phyloP scores from a whole-genome alignment of 2,113 vertebrate genomes.

The Colossoma macropomum region DNA sequence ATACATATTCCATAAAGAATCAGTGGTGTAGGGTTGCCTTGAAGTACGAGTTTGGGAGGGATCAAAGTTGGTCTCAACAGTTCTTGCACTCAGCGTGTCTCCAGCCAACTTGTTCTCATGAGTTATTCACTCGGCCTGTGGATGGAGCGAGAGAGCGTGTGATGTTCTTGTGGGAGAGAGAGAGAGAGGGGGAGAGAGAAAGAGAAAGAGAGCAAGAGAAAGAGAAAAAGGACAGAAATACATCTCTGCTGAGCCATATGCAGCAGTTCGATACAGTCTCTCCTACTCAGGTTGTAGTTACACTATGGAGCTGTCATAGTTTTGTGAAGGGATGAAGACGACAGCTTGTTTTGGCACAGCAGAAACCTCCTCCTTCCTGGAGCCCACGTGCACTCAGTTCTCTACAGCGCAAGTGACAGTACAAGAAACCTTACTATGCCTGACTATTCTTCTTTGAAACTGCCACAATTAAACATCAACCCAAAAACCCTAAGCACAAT shows the following conservation, averaged over 20 bases:
- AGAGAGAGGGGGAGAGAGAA: neutral
- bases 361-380: neutral
- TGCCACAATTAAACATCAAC: neutral
- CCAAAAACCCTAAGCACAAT: no score
- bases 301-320: neutral
- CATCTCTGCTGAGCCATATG: neutral
- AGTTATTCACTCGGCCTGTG: conserved; percentile 64
- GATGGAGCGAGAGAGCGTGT: conserved; percentile 43
- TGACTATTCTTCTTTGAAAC: neutral
- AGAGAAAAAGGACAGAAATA: conserved; percentile 4
- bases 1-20: conserved; percentile 53
- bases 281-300: neutral
- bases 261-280: neutral
- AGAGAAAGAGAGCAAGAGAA: neutral
- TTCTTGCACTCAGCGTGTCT: neutral
- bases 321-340: neutral
- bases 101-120: conserved; percentile 50
- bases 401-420: neutral
- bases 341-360: neutral
- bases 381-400: neutral
- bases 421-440: no score
- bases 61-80: conserved; percentile 54
- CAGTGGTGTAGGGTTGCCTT: conserved; percentile 45
- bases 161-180: neutral
- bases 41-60: conserved; percentile 49